These are phyloP conservation scores for Yoshiicerus persimilis DNA, from an alignment of 1,140 invertebrate species.

Conservation along the genomic window DNA sequence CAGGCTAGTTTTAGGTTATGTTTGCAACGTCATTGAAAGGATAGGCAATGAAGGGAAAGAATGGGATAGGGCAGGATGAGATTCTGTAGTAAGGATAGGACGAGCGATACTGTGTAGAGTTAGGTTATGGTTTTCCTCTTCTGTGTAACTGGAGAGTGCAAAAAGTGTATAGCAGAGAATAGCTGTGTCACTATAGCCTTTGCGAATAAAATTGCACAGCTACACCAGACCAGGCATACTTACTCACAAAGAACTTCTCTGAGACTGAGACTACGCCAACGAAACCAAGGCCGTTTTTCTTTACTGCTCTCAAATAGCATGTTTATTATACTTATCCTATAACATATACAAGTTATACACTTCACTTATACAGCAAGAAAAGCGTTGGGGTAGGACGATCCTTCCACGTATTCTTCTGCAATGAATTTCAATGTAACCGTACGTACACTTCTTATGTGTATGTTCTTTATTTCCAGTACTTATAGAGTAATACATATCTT, in stretches of 20 bases:
- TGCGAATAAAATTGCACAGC: background rate
- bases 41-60: background rate
- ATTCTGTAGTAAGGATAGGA: constrained; percentile 3
- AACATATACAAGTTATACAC: background rate
- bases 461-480: no score
- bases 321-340: background rate
- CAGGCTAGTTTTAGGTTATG: background rate
- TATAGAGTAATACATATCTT: no score
- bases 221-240: background rate
- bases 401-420: background rate
- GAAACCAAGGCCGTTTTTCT: constrained; percentile 5
- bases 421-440: no score
- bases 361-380: background rate
- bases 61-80: constrained; percentile 8
- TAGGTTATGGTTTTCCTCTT: constrained; percentile 2
- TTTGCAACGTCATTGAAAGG: no score
- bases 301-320: background rate
- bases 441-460: background rate
- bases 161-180: background rate
- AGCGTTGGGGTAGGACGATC: background rate
- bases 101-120: background rate
- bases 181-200: no score
- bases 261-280: background rate
- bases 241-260: background rate
- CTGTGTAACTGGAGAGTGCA: background rate